phyloP scores from a whole-genome alignment of 1,140 invertebrate species.

The Cherax destructor region DNA sequence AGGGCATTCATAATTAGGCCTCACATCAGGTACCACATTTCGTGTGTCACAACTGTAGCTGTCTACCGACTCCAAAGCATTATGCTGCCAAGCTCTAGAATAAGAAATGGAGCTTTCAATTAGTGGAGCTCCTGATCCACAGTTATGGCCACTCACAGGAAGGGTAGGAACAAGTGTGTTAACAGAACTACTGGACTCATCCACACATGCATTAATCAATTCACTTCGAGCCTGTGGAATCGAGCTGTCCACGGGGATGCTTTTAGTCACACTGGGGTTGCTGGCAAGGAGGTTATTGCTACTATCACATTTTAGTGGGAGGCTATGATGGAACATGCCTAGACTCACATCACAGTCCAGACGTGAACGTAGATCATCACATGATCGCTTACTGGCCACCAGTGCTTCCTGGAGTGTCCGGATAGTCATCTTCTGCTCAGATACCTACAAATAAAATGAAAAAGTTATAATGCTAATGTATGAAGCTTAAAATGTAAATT shows the following conservation, averaged over 20 bases:
- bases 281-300: conserved; percentile 37
- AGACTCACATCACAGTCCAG: conserved; percentile 56
- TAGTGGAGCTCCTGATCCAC: background rate
- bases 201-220: conserved; percentile 29
- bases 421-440: conserved; percentile 58
- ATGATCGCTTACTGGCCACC: conserved; percentile 48
- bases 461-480: background rate
- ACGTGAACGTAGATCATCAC: conserved; percentile 47
- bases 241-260: conserved; percentile 33
- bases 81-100: background rate
- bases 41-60: conserved; percentile 1
- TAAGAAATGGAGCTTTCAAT: conserved; percentile 2
- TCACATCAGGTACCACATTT: conserved; percentile 38
- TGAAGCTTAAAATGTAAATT: background rate
- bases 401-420: conserved; percentile 56
- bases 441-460: conserved; percentile 9
- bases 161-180: conserved; percentile 3
- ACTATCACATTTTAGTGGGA: conserved; percentile 18
- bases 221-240: conserved; percentile 25
- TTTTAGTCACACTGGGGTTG: conserved; percentile 55
- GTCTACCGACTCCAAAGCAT: conserved; percentile 19
- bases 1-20: conserved; percentile 20
- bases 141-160: conserved; percentile 3
- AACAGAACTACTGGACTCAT: conserved; percentile 17
- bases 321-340: conserved; percentile 34